These are phyloP conservation scores for Myrmophylax atrothorax DNA, from an alignment of 2,113 vertebrate species.

Conservation along the genomic window DNA sequence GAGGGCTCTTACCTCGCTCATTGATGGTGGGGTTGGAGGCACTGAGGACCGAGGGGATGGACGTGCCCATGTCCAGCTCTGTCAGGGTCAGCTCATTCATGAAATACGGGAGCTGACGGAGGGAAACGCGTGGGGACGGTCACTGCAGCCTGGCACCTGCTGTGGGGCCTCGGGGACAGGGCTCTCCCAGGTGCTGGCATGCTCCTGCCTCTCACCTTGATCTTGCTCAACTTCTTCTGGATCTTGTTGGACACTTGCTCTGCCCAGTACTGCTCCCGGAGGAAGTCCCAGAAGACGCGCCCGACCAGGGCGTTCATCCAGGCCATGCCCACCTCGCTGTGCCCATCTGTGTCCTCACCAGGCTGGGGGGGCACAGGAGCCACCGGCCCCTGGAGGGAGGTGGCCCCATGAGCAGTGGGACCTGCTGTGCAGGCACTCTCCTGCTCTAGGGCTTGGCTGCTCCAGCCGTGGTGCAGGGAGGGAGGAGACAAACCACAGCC, in stretches of 20 bases:
- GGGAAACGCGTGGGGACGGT: not conserved
- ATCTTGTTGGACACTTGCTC: constrained; percentile 84
- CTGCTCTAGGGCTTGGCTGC: not conserved
- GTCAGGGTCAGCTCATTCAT: constrained; percentile 88
- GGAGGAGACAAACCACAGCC: not conserved
- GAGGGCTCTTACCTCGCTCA: constrained; percentile 72
- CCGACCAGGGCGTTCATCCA: constrained; percentile 86
- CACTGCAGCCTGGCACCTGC: accelerated
- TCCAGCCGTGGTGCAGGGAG: accelerated
- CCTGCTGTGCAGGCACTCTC: not conserved
- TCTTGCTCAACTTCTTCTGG: constrained; percentile 90
- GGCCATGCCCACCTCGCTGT: constrained; percentile 26
- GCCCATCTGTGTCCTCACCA: constrained; percentile 7
- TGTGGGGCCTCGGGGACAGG: accelerated
- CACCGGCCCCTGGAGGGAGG: not conserved
- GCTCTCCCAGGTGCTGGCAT: accelerated
- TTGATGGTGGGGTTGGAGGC: constrained; percentile 80
- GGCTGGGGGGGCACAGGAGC: not conserved
- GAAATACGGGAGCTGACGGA: constrained; percentile 85
- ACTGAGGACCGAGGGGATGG: constrained; percentile 79
- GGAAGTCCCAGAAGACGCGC: constrained; percentile 89
- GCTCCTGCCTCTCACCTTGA: constrained; percentile 77
- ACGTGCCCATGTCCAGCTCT: constrained; percentile 87
- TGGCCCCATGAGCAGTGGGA: not conserved
- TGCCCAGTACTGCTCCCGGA: constrained; percentile 82